Evolutionary conservation across 2,113 vertebrate species (phyloP).

Genomic region (Chrysemys picta): DNA sequence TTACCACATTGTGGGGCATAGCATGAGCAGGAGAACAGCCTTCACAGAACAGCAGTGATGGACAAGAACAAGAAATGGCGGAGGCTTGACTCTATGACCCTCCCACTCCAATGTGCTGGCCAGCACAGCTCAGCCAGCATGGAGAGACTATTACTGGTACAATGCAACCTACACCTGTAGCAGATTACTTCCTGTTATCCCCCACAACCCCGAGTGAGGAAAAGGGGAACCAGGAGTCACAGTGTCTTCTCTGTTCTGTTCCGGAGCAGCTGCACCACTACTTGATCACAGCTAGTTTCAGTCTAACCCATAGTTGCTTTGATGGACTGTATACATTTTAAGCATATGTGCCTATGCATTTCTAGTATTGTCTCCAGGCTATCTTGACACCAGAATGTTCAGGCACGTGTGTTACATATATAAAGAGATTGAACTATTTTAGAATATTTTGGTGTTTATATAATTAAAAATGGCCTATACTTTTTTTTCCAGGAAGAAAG

Average conservation of each 20-base stretch:
- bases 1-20: rapidly evolving
- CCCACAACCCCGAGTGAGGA: neutral
- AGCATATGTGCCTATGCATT: neutral
- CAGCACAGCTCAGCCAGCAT: neutral
- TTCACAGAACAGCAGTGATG: rapidly evolving
- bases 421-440: neutral
- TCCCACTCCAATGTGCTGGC: neutral
- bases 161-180: neutral
- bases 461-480: neutral
- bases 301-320: neutral
- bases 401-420: neutral
- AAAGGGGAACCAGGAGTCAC: slow-evolving; percentile 16
- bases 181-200: neutral
- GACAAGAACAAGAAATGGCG: neutral
- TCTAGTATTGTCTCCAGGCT: neutral
- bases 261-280: neutral
- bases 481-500: slow-evolving; percentile 1
- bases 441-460: neutral
- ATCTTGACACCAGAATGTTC: slow-evolving; percentile 22
- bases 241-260: neutral
- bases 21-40: neutral
- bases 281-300: neutral
- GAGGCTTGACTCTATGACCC: neutral
- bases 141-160: neutral
- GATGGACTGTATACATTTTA: neutral